These are phyloP conservation scores for Sylvilagus floridanus DNA, from an alignment of 2,797 vertebrate genomes.

Conservation along the genomic window DNA sequence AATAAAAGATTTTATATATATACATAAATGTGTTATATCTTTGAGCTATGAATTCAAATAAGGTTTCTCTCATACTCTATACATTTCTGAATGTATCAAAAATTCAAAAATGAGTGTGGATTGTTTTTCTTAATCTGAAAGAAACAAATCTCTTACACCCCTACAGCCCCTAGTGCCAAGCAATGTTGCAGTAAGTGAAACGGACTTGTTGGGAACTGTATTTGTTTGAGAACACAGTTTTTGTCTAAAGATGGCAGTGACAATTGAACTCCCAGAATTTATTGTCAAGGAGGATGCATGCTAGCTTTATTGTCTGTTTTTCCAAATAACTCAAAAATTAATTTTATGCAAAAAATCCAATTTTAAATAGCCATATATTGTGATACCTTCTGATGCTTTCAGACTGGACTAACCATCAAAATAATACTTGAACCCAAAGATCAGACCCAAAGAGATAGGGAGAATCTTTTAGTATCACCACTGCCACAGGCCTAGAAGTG, in stretches of 20 bases:
- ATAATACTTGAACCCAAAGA: not conserved
- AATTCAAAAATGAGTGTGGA: not conserved
- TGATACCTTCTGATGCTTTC: not conserved
- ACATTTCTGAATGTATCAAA: slow-evolving; percentile 2
- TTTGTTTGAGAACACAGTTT: not conserved
- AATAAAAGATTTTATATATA: not conserved
- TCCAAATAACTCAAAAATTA: not conserved
- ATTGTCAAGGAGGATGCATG: not conserved
- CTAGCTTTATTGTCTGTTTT: not conserved
- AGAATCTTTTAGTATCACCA: not conserved
- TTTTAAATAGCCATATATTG: slow-evolving; percentile 10
- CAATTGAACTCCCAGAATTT: not conserved
- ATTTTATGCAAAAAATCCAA: not conserved
- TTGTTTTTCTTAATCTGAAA: slow-evolving; percentile 40
- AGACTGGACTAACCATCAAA: not conserved
- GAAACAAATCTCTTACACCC: not conserved
- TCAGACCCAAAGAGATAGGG: not conserved
- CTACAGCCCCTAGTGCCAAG: not conserved
- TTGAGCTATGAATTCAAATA: not conserved
- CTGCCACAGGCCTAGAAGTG: not conserved
- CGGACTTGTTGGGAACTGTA: no score
- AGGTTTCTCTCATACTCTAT: not conserved
- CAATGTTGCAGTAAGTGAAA: not conserved
- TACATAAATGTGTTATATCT: not conserved
- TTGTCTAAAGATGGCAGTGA: not conserved